Evolutionary conservation across 2,797 vertebrate genomes (phyloP).

Genomic region (Diplodus sargus): DNA sequence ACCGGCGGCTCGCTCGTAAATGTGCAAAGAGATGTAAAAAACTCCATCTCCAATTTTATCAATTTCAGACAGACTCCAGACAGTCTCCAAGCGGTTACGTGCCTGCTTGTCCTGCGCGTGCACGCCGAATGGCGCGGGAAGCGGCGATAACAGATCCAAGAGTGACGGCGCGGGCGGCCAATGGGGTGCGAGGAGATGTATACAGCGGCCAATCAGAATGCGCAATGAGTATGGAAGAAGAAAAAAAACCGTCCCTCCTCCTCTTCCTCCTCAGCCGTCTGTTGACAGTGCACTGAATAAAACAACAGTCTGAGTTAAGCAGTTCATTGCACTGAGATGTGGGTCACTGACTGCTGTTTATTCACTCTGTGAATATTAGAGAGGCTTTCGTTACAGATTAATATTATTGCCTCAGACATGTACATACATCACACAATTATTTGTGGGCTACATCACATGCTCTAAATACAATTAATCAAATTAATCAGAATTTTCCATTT

Average conservation of each 20-base stretch:
- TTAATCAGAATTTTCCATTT: background rate
- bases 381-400: conserved; percentile 23
- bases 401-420: conserved; percentile 13
- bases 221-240: background rate
- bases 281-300: conserved; percentile 78
- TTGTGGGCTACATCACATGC: conserved; percentile 1
- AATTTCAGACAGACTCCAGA: conserved; percentile 90
- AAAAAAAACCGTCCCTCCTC: conserved; percentile 33
- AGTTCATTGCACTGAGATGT: conserved; percentile 78
- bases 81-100: conserved; percentile 85
- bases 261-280: conserved; percentile 63
- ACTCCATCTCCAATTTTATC: conserved; percentile 86
- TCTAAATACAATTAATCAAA: background rate
- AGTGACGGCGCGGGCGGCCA: conserved; percentile 78
- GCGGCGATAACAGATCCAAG: conserved; percentile 62
- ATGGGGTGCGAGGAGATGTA: conserved; percentile 52
- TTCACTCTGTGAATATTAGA: conserved; percentile 48
- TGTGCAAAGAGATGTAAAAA: conserved; percentile 68
- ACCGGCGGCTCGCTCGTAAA: conserved; percentile 60
- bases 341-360: conserved; percentile 76
- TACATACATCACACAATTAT: background rate
- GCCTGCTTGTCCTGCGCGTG: conserved; percentile 83
- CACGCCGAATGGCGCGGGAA: conserved; percentile 83
- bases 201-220: conserved; percentile 70
- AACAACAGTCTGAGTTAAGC: conserved; percentile 80